Evolutionary conservation across 2,888 invertebrate genomes (phyloP), one percentile per base, ranked within the genome.

Genomic region (Amblyjoppa proteus): DNA sequence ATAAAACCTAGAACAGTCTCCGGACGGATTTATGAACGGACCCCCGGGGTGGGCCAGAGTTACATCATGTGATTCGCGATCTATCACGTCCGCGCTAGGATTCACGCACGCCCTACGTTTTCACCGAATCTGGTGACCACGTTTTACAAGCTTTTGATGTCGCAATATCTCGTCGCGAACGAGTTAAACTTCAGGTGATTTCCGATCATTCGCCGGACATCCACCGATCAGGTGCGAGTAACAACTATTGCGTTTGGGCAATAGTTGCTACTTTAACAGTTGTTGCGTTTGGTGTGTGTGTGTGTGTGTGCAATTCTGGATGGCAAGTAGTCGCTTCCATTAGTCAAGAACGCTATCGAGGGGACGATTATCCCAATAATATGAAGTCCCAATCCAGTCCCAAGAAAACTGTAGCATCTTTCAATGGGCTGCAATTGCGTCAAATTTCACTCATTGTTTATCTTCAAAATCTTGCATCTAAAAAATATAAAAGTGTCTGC

Each of bases 1-100:
- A 84, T 81, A 84, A 84, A 84, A 81, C 81, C 81, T 77, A 74
- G 69, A 81, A 84, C 80, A 84, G 61, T 77, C 77, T 83, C 56
- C 61, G 28, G 74, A 74, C 76, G 78, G 84, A 84, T 84, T 84
- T 84, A 84, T 81, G 56, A 74, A 84, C 73, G 81, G 45, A 77
- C 58, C 53, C 49, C 49, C 34, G 51, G 41, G 71, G 31, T 58
- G 75, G 70, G n/a, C 71, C 70, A 56, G 34, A 61, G 56, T 66
- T 45, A 70, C 80, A 64, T 76, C 66, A 76, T 70, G 68, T 81
- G 61, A 68, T 49, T 53, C 56, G 51, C 74, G 83, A 79, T 80
- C 66, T 71, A 76, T 84, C 75, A 69, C 68, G 68, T 38, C 41
- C 49, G 49, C 69, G 38, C 38, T 41, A 45, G 49, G 38, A 58